Conservation (phyloP, 1,140 invertebrate genomes). For the Scaptomyza graminum region DNA sequence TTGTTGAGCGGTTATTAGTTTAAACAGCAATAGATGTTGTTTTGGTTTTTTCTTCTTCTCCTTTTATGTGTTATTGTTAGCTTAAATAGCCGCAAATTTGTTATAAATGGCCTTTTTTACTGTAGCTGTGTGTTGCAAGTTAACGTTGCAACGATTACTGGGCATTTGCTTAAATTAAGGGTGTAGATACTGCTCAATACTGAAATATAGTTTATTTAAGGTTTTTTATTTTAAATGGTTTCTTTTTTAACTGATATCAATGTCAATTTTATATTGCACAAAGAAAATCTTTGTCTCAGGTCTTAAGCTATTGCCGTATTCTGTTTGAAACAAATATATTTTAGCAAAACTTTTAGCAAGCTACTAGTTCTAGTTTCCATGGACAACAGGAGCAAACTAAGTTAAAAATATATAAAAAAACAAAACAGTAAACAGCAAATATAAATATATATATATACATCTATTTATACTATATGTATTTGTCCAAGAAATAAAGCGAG, state of each 20-base stretch:
- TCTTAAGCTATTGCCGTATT: not conserved
- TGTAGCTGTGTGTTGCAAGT: not conserved
- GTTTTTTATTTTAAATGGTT: too few species aligned
- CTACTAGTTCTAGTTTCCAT: not conserved
- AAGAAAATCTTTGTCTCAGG: not conserved
- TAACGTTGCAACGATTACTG: conserved; percentile 8
- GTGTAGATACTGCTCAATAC: too few species aligned
- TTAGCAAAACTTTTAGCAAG: not conserved
- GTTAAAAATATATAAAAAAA: not conserved
- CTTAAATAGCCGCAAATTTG: conserved; percentile 50
- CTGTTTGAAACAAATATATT: not conserved
- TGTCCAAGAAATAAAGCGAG: conserved; percentile 18
- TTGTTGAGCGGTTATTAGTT: conserved; percentile 58
- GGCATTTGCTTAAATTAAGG: too few species aligned
- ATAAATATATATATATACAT: conserved; percentile 7
- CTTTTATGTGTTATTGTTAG: conserved; percentile 34
- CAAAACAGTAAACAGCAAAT: conserved; percentile 10
- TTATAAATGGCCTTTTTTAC: conserved; percentile 24
- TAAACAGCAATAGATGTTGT: conserved; percentile 44
- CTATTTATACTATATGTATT: too few species aligned
- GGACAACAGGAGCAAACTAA: not conserved
- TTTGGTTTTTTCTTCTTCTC: conserved; percentile 8
- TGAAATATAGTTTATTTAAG: too few species aligned
- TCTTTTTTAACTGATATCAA: not conserved
- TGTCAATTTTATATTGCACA: not conserved